Base-by-base conservation (phyloP, 2,888 invertebrate genomes). In the Byasa hedistus region DNA sequence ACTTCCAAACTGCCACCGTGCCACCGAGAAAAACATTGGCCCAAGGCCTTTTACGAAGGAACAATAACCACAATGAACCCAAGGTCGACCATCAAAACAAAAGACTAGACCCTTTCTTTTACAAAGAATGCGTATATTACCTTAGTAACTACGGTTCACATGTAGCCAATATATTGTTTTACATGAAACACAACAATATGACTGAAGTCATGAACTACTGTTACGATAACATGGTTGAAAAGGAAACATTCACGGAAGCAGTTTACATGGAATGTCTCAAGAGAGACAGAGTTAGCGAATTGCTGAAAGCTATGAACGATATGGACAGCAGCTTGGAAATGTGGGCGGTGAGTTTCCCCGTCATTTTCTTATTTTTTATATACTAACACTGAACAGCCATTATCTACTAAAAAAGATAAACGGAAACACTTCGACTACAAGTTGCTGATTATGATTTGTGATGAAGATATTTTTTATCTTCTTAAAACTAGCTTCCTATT, bases 81-180 rank as follows among this genome's bases (percentile, higher is more conserved):
- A 92, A 91, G 77, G 61, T 79, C 0, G 87, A 89, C 57, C 75
- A 85, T 48, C 79, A 80, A 22, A 76, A 77, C 21, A 87, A 86
- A 71, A 84, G 83, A 72, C 77, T 94, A 0, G 93, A 94, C 68
- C 92, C 93, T 0, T 91, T 93, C 71, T 93, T 94, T 71, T 95
- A 95, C 75, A 94, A 95, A 69, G 98, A 98, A 85, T 96, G 96
- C 75, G 83, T 96, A 2, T 96, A 95, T 81, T 98, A 98, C 83
- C 88, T 98, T 3, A 92, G 93, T 3, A 95, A 94, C 68, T 98
- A 97, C 77, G 98, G 97, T 0, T 95, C 95, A 3, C 95, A 95
- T 76, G 88, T 93, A 0, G 94, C 95, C 15, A 93, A 96, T 64
- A 92, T 97, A 63, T 93, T 94, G 68, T 98, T 97, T 80, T 95